These are phyloP conservation scores for Plebejus melissa DNA, from an alignment of 2,888 invertebrate genomes.

Conservation along the genomic window DNA sequence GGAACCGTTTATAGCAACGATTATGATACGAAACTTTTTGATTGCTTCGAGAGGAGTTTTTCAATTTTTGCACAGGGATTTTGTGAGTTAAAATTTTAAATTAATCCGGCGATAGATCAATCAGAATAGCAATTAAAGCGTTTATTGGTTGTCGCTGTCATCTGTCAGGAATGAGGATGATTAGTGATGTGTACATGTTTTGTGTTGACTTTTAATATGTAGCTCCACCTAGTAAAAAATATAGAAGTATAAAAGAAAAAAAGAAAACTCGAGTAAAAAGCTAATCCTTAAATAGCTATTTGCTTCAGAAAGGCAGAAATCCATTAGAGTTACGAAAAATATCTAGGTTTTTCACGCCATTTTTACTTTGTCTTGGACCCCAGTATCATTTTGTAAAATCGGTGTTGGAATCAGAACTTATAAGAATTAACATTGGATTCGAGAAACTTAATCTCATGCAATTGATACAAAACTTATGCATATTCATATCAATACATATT, in stretches of 20 bases:
- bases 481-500: conserved; percentile 25
- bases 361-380: too few species aligned
- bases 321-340: too few species aligned
- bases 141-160: conserved; percentile 4
- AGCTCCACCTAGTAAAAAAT: neutral
- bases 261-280: too few species aligned
- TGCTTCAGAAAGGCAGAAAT: too few species aligned
- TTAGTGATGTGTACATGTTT: conserved; percentile 6
- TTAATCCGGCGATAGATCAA: conserved; percentile 7
- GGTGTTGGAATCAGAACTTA: too few species aligned
- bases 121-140: neutral
- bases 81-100: neutral
- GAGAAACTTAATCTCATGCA: neutral
- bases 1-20: conserved; percentile 57
- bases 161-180: neutral
- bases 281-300: too few species aligned
- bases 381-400: too few species aligned
- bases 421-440: neutral
- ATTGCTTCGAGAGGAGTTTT: conserved; percentile 15
- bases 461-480: conserved; percentile 18
- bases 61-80: neutral
- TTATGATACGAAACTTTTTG: conserved; percentile 37
- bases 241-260: too few species aligned
- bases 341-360: too few species aligned
- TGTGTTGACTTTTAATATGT: neutral